Evolutionary conservation across 1,140 invertebrate species (phyloP).

Genomic region (Myzus persicae): DNA sequence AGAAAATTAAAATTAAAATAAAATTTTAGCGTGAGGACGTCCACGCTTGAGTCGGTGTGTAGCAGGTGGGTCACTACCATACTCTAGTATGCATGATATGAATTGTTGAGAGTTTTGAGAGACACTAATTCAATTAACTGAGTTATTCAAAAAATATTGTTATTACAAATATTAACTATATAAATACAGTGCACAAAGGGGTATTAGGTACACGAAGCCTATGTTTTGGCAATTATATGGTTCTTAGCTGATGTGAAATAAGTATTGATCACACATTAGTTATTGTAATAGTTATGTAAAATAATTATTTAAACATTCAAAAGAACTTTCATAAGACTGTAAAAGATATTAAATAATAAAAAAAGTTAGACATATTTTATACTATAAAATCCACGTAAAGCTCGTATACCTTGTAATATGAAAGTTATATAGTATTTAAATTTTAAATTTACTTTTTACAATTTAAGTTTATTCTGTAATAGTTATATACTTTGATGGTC

Average conservation of each 20-base stretch:
- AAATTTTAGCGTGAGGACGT: too few species aligned
- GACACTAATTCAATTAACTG: too few species aligned
- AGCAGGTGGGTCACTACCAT: too few species aligned
- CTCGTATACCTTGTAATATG: background rate
- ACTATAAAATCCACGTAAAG: background rate
- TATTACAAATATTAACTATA: too few species aligned
- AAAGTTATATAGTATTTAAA: background rate
- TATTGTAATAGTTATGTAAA: background rate
- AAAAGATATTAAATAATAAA: background rate
- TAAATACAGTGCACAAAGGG: too few species aligned
- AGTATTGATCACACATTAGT: background rate
- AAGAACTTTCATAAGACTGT: background rate
- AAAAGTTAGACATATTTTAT: background rate
- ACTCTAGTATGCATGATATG: too few species aligned
- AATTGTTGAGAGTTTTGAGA: too few species aligned
- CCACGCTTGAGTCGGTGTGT: too few species aligned
- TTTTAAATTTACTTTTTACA: constrained; percentile 9
- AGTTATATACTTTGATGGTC: background rate
- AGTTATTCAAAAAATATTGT: too few species aligned
- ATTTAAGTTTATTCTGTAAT: constrained; percentile 14
- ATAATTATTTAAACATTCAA: background rate
- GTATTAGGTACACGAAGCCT: background rate
- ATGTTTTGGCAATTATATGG: background rate
- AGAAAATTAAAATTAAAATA: too few species aligned
- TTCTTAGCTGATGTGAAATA: background rate